Evolutionary conservation across 37 sponge, comb jelly and placozoan genomes (phyloP).

Genomic region (Tethya wilhelma): DNA sequence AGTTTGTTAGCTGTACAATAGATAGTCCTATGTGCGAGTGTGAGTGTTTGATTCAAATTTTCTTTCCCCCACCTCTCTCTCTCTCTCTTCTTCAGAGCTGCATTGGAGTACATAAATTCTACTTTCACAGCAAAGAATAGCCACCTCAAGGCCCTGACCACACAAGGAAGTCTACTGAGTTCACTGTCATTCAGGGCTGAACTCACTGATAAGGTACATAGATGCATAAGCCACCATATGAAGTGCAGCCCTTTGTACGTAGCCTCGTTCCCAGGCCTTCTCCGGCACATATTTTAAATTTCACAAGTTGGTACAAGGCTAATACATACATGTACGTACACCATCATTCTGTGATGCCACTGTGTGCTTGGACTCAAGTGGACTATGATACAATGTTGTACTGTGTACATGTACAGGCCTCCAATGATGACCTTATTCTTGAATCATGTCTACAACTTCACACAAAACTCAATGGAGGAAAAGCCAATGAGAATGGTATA

Average conservation of each 20-base stretch:
- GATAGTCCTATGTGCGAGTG: not conserved
- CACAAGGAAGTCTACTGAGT: constrained; percentile 66
- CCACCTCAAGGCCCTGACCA: constrained; percentile 56
- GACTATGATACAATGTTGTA: too few relatives aligned
- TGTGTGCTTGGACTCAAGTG: too few relatives aligned
- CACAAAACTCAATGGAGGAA: constrained; percentile 1
- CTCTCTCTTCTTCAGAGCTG: constrained; percentile 31
- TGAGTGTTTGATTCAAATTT: not conserved
- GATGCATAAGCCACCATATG: too few relatives aligned
- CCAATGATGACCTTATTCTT: constrained; percentile 87
- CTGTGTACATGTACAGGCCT: constrained; percentile 26
- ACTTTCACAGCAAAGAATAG: constrained; percentile 8
- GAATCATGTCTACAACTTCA: constrained; percentile 60
- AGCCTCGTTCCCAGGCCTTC: too few relatives aligned
- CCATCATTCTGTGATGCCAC: too few relatives aligned
- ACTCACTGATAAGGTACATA: constrained; percentile 45
- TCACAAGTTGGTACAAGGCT: too few relatives aligned
- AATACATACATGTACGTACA: too few relatives aligned
- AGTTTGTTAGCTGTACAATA: not conserved
- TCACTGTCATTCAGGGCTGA: constrained; percentile 66
- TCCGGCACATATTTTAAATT: too few relatives aligned
- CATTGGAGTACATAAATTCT: constrained; percentile 43
- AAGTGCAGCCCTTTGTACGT: too few relatives aligned
- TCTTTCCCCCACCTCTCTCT: not conserved
- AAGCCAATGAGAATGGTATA: not conserved